Evolutionary conservation across 35 echinoderm and acorn worm genomes (phyloP), one percentile per base, ranked within the genome.

Genomic region (Amphiura filiformis): DNA sequence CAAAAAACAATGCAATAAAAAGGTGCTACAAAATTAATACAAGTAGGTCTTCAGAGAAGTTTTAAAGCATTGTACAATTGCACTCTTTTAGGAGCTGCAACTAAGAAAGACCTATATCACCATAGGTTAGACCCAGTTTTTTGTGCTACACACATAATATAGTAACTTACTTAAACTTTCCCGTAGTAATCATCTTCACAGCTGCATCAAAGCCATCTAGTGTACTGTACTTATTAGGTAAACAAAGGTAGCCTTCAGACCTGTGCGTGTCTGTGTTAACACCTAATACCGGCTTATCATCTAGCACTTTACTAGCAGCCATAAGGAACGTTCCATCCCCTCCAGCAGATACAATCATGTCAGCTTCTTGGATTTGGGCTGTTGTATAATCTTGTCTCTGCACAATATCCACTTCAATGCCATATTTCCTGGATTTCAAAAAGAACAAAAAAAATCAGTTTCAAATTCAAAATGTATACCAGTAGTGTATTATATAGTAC

Each of bases 311-410:
- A 79, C 87, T 90, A 35, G 96, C 90, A 15, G 96, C 84, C 20
- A 88, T 76, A 34, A 99, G 84, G 81, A 90, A 99, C 37, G 96
- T 99, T 15, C 96, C 96, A 37, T 99, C 96, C 35, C 96, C 96
- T n/a, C 96, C 96, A 20, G 93, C 91, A 22, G 96, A 89, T 0
- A 99, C 86, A 18, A 99, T 56, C 28, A 94, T 32, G 39, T 94
- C 90, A 18, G 96, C 96, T 89, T 93, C 92, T 34, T 86, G 37
- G 0, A 93, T 84, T 11, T 92, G 36, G n/a, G 84, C 92, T 26
- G 81, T 88, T 31, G 31, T 84, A 9, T 84, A 61, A 23, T 95
- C 90, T 4, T 56, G 78, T 40, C 84, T 85, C 9, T 84, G 39
- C 0, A 84, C 83, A 20, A 89, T 64, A 87, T 61, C 90, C 17